Evolutionary conservation across 2,888 invertebrate species (phyloP), one percentile per base, ranked within the genome.

Genomic region (Limnephilus rhombicus): DNA sequence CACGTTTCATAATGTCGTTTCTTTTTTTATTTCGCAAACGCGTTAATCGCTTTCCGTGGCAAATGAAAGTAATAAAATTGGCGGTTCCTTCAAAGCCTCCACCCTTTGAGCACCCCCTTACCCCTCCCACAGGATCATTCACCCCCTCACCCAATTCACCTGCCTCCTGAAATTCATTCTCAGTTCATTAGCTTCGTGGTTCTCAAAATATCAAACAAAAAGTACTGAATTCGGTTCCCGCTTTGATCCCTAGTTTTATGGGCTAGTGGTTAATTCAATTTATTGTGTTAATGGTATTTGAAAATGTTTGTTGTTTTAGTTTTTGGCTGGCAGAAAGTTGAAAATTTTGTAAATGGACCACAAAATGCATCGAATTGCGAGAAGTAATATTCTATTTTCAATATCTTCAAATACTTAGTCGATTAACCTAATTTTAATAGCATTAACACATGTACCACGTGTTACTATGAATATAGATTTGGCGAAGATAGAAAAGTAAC

Each of bases 101-200:
- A 80, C 86, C 86, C 90, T 87, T 88, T 88, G 41, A n/a, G 85
- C 11, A 37, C 87, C 81, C 81, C 85, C 82, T 53, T 4, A 45
- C 34, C 41, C 68, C 31, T 34, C 18, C 53, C 87, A 13, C 49
- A 11, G 5, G 13, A 11, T 81, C 85, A 1, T 31, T 31, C 24
- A 80, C 92, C 87, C 80, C 45, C 85, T 12, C 82, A n/a, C 29
- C 37, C 91, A 29, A 45, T 85, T 34, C 53, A 81, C 87, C 86
- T 49, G 29, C 24, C 80, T 31, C 49, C 91, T 91, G 92, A 92
- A 93, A 92, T 93, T 92, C 93, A 92, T 92, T 93, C 92, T 90
- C 91, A 92, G 92, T 89, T 91, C 92, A 88, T 29, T 88, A 29
- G 85, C 85, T 85, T 81, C 31, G 31, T 31, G 81, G 31, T 81